Conservation (phyloP, 1,140 invertebrate species). For the Aphidius gifuensis region DNA sequence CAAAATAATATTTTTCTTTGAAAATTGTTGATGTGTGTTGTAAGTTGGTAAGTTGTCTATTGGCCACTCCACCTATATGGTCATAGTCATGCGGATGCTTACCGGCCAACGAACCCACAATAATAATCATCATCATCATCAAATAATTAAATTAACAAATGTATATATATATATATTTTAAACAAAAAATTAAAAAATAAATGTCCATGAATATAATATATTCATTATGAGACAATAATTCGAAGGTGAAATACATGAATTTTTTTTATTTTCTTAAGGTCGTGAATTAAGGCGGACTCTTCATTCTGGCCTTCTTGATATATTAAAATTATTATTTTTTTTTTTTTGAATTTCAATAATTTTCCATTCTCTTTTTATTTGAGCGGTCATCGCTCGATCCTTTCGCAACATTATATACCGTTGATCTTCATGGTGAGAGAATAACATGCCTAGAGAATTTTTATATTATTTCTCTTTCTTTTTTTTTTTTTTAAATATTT, state of each 20-base stretch:
- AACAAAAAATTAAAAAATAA: neutral
- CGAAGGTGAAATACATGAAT: neutral
- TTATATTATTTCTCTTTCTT: neutral
- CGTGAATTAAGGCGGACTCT: too few species aligned
- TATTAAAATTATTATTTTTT: neutral
- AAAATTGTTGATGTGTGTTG: too few species aligned
- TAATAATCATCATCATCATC: too few species aligned
- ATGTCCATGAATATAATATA: neutral
- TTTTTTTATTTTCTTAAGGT: neutral
- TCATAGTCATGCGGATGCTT: too few species aligned
- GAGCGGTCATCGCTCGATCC: conserved; percentile 17
- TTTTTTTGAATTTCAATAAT: neutral
- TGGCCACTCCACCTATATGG: too few species aligned
- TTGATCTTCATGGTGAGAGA: conserved; percentile 2
- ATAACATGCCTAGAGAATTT: conserved; percentile 17
- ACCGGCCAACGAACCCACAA: too few species aligned
- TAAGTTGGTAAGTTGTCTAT: too few species aligned
- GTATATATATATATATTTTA: too few species aligned
- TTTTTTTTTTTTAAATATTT: neutral
- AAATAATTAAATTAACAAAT: too few species aligned
- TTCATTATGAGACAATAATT: conserved; percentile 1
- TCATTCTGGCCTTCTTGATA: too few species aligned
- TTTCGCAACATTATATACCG: neutral
- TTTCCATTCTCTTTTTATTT: neutral
- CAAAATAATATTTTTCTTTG: too few species aligned